Evolutionary conservation across 2,888 invertebrate genomes (phyloP), one percentile per base, ranked within the genome.

Genomic region (Torymus texanus): DNA sequence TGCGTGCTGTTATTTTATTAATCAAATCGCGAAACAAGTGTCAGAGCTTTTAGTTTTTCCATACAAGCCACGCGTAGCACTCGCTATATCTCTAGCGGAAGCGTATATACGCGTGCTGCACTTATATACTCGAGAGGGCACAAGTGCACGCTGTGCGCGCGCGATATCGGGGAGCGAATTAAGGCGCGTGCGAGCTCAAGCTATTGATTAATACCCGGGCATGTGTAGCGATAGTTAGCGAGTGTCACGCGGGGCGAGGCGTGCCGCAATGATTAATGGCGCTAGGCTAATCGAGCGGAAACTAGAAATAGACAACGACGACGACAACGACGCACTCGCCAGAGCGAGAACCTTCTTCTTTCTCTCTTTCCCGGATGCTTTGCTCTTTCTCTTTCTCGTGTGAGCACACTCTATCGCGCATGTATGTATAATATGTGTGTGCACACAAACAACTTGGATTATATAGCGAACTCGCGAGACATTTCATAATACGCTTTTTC

Each of bases 211-310:
- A 83, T 84, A 79, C 82, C 66, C 56, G 77, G 68, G 78, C 82
- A 77, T 75, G 73, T 82, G 82, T 80, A 81, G 81, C 81, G 80
- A 82, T 82, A 81, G 83, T 81, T 83, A 82, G 83, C 83, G 80
- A 83, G 82, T 84, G 84, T 83, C 82, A 83, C 83, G 84, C 80
- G 81, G 82, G 80, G 70, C 78, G 80, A 58, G 50, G 55, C 65
- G 68, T 11, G 55, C 53, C 61, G 65, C 4, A 70, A 80, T 86
- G 85, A 86, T 86, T 86, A 86, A 86, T 85, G 83, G 58, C 73
- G 68, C 71, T 21, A 67, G 81, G 73, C 74, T 75, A 80, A 80
- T 80, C 72, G 80, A 76, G 76, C 76, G 73, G 71, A 80, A 76
- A 80, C 51, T 55, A 72, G 53, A 70, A 76, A 76, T 50, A 63